phyloP scores from a whole-genome alignment of 2,888 invertebrate genomes.

The Trachelus stipa region DNA sequence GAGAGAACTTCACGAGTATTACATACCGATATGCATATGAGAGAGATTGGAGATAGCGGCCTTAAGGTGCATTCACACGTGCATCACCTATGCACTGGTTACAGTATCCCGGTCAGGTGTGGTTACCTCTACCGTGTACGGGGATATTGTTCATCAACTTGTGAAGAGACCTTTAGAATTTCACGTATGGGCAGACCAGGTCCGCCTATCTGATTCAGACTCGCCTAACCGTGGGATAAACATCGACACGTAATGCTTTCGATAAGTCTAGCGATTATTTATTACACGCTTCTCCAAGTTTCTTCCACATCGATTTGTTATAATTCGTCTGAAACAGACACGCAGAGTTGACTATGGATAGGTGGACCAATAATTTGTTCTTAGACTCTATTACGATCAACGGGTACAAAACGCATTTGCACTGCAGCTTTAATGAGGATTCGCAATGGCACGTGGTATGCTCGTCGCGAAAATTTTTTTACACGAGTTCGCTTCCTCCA shows the following conservation, averaged over 20 bases:
- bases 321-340: background rate
- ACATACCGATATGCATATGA: conserved; percentile 27
- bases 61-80: conserved; percentile 20
- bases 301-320: too few species aligned
- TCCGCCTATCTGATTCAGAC: background rate
- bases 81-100: background rate
- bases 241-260: conserved; percentile 30
- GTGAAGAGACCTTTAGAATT: background rate
- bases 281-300: conserved; percentile 9
- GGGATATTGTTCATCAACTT: background rate
- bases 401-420: background rate
- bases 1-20: conserved; percentile 14
- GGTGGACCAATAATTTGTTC: background rate
- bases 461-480: conserved; percentile 16
- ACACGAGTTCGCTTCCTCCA: conserved; percentile 7
- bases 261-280: conserved; percentile 33
- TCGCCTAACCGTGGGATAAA: conserved; percentile 19
- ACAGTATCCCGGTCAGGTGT: background rate
- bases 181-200: background rate
- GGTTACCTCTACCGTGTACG: background rate
- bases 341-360: too few species aligned
- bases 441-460: background rate
- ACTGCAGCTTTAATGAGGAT: background rate
- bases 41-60: conserved; percentile 22
- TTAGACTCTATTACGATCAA: background rate